These are phyloP conservation scores for Ophthalmolycus amberensis DNA, from an alignment of 2,113 vertebrate genomes.

Conservation along the genomic window DNA sequence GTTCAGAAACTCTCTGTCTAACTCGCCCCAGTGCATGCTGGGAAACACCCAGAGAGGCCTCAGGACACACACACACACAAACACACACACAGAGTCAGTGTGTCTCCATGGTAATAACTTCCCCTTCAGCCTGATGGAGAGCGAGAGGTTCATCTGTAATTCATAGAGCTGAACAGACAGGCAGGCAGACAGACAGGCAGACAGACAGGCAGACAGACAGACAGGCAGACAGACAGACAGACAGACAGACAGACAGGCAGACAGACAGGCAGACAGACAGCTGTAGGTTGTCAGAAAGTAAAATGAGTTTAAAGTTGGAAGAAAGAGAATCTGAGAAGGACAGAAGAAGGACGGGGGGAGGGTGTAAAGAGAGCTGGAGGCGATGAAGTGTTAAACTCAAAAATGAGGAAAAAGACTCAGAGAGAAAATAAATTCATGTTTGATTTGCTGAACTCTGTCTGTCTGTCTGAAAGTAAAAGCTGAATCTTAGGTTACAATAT, in stretches of 20 bases:
- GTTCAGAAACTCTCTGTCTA: conserved; percentile 55
- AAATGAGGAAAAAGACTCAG: conserved; percentile 48
- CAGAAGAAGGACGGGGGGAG: background rate
- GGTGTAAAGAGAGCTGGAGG: conserved; percentile 29
- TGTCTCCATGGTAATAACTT: conserved; percentile 62
- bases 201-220: background rate
- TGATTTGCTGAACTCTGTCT: conserved; percentile 33
- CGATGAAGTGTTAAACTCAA: conserved; percentile 52
- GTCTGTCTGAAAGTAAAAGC: background rate
- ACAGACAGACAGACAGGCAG: background rate
- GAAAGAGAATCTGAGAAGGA: conserved; percentile 45
- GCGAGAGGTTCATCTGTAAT: conserved; percentile 65
- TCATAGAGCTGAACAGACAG: conserved; percentile 50
- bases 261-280: background rate
- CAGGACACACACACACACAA: conserved; percentile 52
- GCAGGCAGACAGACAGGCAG: background rate
- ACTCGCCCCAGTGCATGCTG: conserved; percentile 64
- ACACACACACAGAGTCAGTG: conserved; percentile 25
- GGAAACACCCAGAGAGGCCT: conserved; percentile 64
- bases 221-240: background rate
- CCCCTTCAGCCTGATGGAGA: conserved; percentile 37
- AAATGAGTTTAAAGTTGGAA: conserved; percentile 48
- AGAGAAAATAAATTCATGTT: conserved; percentile 56
- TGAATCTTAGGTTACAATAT: background rate
- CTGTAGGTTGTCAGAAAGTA: conserved; percentile 31